phyloP scores from a whole-genome alignment of 2,113 vertebrate genomes.

The Dipodomys merriami region DNA sequence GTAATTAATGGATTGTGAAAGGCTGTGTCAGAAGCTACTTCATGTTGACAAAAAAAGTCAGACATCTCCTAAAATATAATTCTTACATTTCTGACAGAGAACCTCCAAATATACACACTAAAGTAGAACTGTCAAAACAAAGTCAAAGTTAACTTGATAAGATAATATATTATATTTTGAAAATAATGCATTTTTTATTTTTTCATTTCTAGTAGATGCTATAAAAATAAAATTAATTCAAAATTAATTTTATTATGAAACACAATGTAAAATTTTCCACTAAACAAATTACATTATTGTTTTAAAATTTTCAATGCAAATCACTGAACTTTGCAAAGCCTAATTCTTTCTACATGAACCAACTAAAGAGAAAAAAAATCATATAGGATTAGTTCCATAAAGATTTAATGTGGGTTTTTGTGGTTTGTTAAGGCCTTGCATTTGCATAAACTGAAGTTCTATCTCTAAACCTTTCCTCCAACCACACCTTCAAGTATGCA shows the following conservation, averaged over 20 bases:
- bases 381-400: background rate
- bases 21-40: background rate
- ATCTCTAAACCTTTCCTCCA: no score
- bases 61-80: background rate
- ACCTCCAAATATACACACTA: background rate
- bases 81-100: conserved; percentile 33
- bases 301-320: conserved; percentile 28
- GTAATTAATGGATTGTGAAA: conserved; percentile 4
- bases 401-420: background rate
- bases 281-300: background rate
- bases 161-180: background rate
- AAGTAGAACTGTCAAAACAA: background rate
- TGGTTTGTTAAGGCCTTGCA: no score
- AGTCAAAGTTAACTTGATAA: conserved; percentile 30
- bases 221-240: conserved; percentile 2
- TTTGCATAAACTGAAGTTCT: no score
- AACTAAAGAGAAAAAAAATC: background rate
- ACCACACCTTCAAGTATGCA: no score
- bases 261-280: background rate
- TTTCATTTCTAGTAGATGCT: background rate
- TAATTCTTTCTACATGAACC: background rate
- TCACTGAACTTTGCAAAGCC: background rate
- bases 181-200: no score
- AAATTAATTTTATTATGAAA: conserved; percentile 1
- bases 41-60: background rate